Percentiles rank a stretch among this genome's conserved stretches.
Conservation (phyloP, 2,888 invertebrate species). For the Pyrrhosoma nymphula region DNA sequence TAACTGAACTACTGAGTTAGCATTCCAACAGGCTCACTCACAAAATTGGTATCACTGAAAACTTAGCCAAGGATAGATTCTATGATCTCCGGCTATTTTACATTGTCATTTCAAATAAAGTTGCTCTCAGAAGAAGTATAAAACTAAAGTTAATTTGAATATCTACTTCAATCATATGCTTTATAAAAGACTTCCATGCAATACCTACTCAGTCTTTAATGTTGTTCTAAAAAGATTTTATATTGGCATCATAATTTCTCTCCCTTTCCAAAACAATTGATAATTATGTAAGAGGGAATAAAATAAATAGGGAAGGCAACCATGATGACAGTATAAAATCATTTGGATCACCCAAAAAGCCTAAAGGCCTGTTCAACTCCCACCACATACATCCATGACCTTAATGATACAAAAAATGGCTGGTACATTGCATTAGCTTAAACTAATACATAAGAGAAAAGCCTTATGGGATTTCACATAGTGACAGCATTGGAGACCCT, state of each 20-base stretch:
- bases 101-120: no score
- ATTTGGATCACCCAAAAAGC: not conserved
- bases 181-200: no score
- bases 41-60: not conserved
- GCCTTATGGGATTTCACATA: constrained; percentile 56
- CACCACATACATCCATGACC: not conserved
- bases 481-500: constrained; percentile 45
- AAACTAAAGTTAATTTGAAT: no score
- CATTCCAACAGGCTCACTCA: not conserved
- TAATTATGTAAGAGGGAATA: not conserved
- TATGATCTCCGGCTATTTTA: no score
- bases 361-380: not conserved
- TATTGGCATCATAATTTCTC: not conserved
- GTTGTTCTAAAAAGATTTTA: not conserved
- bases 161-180: no score
- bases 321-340: not conserved
- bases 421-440: not conserved
- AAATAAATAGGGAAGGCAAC: not conserved
- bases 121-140: not conserved
- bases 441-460: constrained; percentile 33
- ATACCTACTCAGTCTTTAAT: not conserved
- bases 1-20: not conserved
- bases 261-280: not conserved
- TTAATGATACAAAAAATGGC: not conserved
- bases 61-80: not conserved